Base-by-base conservation (phyloP, 2,797 vertebrate species). In the Dendrocincla fuliginosa region DNA sequence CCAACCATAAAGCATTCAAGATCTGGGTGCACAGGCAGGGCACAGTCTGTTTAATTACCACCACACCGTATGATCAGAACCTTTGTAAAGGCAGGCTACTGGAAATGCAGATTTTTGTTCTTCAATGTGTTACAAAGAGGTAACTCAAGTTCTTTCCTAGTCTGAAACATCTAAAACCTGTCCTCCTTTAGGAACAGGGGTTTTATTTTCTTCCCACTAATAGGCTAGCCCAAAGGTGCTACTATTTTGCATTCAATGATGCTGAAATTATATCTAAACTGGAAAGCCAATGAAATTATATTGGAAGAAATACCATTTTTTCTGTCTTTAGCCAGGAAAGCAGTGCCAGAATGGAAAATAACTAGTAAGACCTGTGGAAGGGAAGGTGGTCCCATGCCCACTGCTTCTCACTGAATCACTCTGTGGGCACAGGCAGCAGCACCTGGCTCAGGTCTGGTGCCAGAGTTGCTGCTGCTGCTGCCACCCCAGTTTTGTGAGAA, bases 21-120 rank as follows among this genome's bases (percentile, higher is more conserved):
- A 78, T 60, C 47, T 55, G 61, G 56, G 64, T 81, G 82, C 76
- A 70, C 16, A 30, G 68, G 56, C 79, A 93, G 57, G 87, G 60
- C 80, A 91, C 56, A 67, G 71, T 79, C 64, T 94, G 83, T 76
- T 90, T 93, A 64, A 87, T 52, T 60, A 69, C 37, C 65, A 75
- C 46, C 37, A 80, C 61, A 70, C 75, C 1, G 30, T 90, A 85
- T 22, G 57, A 94, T 78, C 57, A 83, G 75, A 92, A 92, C 55
- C 64, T 91, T 73, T 81, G 50, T 57, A 85, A 83, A 95, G 25
- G 35, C 63, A 87, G 42, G 19, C 37, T 69, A 47, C 39, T 70
- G 67, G 33, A 80, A 93, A 85, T 39, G 42, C 37, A 47, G 49
- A 47, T 69, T 86, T 86, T 83, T 84, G 60, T 75, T 77, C 65